phyloP scores from a whole-genome alignment of 2,888 invertebrate species.

The Dyspetes luteomarginatus region DNA sequence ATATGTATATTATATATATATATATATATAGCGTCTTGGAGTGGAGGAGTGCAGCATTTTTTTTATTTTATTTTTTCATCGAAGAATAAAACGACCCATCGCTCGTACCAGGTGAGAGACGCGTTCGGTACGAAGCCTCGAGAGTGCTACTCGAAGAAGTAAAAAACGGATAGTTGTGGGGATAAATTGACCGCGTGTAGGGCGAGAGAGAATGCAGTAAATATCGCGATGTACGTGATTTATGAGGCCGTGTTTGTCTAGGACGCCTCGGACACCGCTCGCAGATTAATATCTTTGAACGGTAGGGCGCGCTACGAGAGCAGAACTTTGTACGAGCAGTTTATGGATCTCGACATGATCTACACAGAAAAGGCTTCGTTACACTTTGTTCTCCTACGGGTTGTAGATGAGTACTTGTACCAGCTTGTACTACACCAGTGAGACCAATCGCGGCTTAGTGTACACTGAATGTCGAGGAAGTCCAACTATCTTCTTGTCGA shows the following conservation, averaged over 20 bases:
- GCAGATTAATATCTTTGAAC: constrained; percentile 62
- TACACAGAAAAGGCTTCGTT: constrained; percentile 3
- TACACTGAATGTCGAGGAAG: too few relatives aligned
- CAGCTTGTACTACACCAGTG: too few relatives aligned
- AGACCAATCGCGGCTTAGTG: too few relatives aligned
- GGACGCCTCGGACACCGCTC: constrained; percentile 40
- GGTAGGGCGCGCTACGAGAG: constrained; percentile 3
- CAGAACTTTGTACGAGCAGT: not conserved
- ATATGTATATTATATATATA: constrained; percentile 1
- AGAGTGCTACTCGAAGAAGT: not conserved
- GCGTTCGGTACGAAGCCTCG: not conserved
- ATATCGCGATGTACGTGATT: constrained; percentile 56
- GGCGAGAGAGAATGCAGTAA: constrained; percentile 24
- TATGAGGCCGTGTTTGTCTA: constrained; percentile 54
- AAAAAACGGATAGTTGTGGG: constrained; percentile 48
- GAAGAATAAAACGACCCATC: not conserved
- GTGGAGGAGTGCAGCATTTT: not conserved
- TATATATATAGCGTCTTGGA: not conserved
- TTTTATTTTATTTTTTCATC: not conserved
- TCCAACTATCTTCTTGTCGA: too few relatives aligned
- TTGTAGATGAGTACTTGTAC: too few relatives aligned
- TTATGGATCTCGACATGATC: not conserved
- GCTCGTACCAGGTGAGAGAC: not conserved
- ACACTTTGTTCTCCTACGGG: too few relatives aligned
- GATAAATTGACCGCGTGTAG: constrained; percentile 34